Evolutionary conservation across 2,797 vertebrate genomes (phyloP).

Genomic region (Labroides dimidiatus): DNA sequence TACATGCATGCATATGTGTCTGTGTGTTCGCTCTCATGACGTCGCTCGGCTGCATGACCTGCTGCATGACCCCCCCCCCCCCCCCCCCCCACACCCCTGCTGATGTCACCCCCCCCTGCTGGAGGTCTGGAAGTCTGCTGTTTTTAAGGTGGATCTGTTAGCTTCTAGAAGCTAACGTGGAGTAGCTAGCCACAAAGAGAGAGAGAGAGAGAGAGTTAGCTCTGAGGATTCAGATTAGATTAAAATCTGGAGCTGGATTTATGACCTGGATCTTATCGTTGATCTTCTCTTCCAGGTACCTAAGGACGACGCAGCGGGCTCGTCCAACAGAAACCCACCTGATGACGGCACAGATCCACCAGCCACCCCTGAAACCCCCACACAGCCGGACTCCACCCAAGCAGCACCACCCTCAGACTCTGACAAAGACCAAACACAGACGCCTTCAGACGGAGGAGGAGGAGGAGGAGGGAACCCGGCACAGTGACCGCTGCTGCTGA

Average conservation of each 20-base stretch:
- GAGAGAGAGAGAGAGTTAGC: neutral
- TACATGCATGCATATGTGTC: slow-evolving; percentile 38
- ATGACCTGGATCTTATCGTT: no score
- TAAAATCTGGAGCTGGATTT: no score
- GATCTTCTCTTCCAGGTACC: slow-evolving; percentile 46
- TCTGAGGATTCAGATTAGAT: neutral
- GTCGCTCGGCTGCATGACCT: slow-evolving; percentile 3
- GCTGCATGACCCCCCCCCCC: neutral
- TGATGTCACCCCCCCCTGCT: slow-evolving; percentile 6
- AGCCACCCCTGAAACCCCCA: slow-evolving; percentile 15
- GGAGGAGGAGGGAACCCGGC: neutral
- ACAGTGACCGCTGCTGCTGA: no score
- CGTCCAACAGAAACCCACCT: neutral
- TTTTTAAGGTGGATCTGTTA: neutral
- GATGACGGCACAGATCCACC: neutral
- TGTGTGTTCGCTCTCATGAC: slow-evolving; percentile 4
- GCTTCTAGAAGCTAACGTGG: neutral
- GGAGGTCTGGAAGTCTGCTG: neutral
- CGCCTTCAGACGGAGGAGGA: neutral
- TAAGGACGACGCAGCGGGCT: slow-evolving; percentile 13
- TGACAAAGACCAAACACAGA: slow-evolving; percentile 29
- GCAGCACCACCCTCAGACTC: slow-evolving; percentile 22
- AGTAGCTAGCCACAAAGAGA: neutral
- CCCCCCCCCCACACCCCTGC: neutral
- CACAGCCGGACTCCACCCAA: slow-evolving; percentile 18